Percentiles rank a stretch among this genome's conserved stretches.
Evolutionary conservation across 2,797 vertebrate species (phyloP).

Genomic region (Yasuhikotakia modesta): DNA sequence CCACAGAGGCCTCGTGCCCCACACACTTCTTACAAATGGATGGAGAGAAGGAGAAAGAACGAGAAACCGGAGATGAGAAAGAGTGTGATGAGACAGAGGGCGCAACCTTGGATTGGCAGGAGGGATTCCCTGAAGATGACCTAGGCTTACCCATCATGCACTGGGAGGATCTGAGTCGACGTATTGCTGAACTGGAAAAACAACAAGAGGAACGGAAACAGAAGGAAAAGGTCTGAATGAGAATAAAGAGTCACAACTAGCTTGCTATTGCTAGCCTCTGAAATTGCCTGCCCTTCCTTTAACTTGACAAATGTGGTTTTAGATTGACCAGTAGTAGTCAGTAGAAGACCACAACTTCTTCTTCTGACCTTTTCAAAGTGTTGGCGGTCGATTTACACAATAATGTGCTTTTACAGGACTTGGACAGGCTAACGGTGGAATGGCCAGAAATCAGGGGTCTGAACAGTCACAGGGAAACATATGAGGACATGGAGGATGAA

Average conservation of each 20-base stretch:
- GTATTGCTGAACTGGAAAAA: constrained; percentile 80
- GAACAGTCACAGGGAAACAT: constrained; percentile 64
- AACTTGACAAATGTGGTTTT: neutral
- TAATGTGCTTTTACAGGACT: constrained; percentile 57
- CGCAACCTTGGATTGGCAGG: constrained; percentile 73
- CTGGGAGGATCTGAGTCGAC: constrained; percentile 80
- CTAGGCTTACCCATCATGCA: constrained; percentile 81
- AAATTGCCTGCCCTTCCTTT: neutral
- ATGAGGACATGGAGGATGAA: constrained; percentile 72
- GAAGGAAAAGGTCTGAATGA: constrained; percentile 60
- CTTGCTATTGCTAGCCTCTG: too few relatives aligned
- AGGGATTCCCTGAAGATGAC: constrained; percentile 70
- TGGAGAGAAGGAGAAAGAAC: constrained; percentile 73
- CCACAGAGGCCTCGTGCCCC: neutral
- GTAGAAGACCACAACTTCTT: neutral
- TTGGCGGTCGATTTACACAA: neutral
- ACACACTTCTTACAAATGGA: constrained; percentile 65
- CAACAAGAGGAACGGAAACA: constrained; percentile 77
- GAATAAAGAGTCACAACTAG: neutral
- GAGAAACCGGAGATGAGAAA: constrained; percentile 74
- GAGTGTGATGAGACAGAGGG: constrained; percentile 76
- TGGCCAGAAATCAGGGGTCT: constrained; percentile 62
- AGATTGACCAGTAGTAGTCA: neutral
- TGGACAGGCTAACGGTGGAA: constrained; percentile 53
- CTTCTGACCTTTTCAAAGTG: neutral